Evolutionary conservation across 2,888 invertebrate genomes (phyloP), one percentile per base, ranked within the genome.

Genomic region (Harpalus rufipes): DNA sequence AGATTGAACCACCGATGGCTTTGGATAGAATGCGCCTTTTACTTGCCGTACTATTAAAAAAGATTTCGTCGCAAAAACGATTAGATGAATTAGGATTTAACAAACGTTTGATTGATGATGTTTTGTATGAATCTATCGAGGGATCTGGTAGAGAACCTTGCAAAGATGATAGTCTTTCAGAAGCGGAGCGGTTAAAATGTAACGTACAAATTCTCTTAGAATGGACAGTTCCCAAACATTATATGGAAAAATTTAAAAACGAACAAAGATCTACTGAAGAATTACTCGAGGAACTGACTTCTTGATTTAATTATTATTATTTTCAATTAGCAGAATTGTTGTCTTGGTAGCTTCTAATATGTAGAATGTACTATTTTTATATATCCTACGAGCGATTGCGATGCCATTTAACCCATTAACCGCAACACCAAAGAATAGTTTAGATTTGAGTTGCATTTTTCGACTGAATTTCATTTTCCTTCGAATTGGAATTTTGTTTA

Each of bases 11-110:
- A 0, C 91, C 91, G 6, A 95, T 95, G 94, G 92, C 93, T 0
- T 91, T 97, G 44, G 95, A 96, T 81, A 94, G 94, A 87, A 95
- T 97, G 94, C 93, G 97, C 85, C 93, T 96, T 87, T 93, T 96
- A 58, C 92, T 97, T 86, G 97, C 97, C 1, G 94, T 97, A 63
- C 93, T 97, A 61, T 91, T 97, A 81, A 96, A 96, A 88, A 95
- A 96, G 90, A 97, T 97, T 86, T 96, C 96, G 16, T 94, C 95
- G n/a, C 94, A 95, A 87, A 95, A 95, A 87, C 94, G 95, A 88
- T 92, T 97, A 68, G 94, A 95, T 86, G 95, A 95, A 88, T 91
- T 97, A 89, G 97, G 97, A 88, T 94, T 94, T 90, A 93, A 94
- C 91, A 94, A 93, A 88, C 92, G 95, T 78, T 92, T 96, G 7